phyloP scores from a whole-genome alignment of 2,888 invertebrate species.

The Trissoscelio sp. region DNA sequence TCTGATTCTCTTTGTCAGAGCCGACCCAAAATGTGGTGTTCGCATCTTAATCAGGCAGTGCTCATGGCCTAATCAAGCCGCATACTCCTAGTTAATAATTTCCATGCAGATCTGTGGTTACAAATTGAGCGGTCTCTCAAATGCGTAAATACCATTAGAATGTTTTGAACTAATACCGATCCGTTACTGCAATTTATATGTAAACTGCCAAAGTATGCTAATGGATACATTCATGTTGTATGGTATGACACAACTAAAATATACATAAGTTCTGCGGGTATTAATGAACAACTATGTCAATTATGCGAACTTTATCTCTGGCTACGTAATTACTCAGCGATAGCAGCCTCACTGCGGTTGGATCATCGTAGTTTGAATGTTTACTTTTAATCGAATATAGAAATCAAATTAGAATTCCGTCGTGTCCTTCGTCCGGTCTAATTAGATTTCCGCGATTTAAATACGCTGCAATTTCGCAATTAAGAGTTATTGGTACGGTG shows the following conservation, averaged over 20 bases:
- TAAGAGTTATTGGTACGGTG: conserved; percentile 16
- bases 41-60: conserved; percentile 49
- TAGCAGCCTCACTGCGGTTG: not conserved
- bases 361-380: conserved; percentile 5
- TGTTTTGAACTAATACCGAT: conserved; percentile 58
- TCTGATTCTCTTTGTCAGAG: conserved; percentile 31
- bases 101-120: conserved; percentile 38
- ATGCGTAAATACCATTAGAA: conserved; percentile 52
- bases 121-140: conserved; percentile 34
- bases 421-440: not conserved
- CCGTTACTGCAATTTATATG: conserved; percentile 46
- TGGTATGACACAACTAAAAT: conserved; percentile 19
- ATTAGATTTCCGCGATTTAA: conserved; percentile 13
- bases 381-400: conserved; percentile 21
- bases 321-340: conserved; percentile 29
- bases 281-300: conserved; percentile 31
- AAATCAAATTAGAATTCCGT: conserved; percentile 10
- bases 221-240: conserved; percentile 30
- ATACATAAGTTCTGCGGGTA: conserved; percentile 22
- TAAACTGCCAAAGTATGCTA: conserved; percentile 44
- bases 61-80: conserved; percentile 56
- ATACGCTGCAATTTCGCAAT: conserved; percentile 10
- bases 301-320: conserved; percentile 24
- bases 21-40: conserved; percentile 19
- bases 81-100: conserved; percentile 53